Conservation (phyloP, 1,140 invertebrate genomes). For the Belonocnema kinseyi region DNA sequence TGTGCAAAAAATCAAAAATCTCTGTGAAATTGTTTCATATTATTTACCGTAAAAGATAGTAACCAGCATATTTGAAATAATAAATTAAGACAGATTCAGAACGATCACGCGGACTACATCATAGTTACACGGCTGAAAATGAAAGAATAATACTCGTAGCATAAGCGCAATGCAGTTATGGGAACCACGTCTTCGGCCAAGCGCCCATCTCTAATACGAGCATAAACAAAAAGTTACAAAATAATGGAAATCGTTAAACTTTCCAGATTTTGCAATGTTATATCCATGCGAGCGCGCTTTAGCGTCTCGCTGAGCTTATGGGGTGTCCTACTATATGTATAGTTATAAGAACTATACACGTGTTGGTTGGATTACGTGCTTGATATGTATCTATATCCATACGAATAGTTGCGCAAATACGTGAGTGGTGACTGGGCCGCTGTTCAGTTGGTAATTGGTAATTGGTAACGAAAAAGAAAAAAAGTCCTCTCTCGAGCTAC, state of each 20-base stretch:
- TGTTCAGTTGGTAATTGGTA: slow-evolving; percentile 49
- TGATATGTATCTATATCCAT: slow-evolving; percentile 20
- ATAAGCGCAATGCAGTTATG: too few relatives aligned
- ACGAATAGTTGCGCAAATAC: slow-evolving; percentile 47
- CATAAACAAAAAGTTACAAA: slow-evolving; percentile 56
- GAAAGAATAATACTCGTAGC: too few relatives aligned
- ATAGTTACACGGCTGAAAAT: too few relatives aligned
- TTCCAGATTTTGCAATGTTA: slow-evolving; percentile 63
- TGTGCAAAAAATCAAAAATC: too few relatives aligned
- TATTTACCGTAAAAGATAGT: too few relatives aligned
- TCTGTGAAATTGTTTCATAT: too few relatives aligned
- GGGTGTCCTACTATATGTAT: slow-evolving; percentile 7
- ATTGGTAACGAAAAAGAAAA: slow-evolving; percentile 52
- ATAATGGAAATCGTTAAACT: slow-evolving; percentile 68
- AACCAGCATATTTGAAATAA: too few relatives aligned
- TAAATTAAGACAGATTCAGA: too few relatives aligned
- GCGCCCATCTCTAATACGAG: slow-evolving; percentile 47
- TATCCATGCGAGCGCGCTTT: slow-evolving; percentile 31
- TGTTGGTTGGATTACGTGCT: slow-evolving; percentile 32
- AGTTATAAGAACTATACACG: slow-evolving; percentile 14
- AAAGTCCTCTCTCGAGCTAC: too few relatives aligned
- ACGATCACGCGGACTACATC: too few relatives aligned
- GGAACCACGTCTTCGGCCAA: slow-evolving; percentile 25
- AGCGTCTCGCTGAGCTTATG: slow-evolving; percentile 11
- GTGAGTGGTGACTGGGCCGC: slow-evolving; percentile 41